Evolutionary conservation across 2,797 vertebrate species (phyloP), one percentile per base, ranked within the genome.

Genomic region (Lutjanus argentimaculatus): DNA sequence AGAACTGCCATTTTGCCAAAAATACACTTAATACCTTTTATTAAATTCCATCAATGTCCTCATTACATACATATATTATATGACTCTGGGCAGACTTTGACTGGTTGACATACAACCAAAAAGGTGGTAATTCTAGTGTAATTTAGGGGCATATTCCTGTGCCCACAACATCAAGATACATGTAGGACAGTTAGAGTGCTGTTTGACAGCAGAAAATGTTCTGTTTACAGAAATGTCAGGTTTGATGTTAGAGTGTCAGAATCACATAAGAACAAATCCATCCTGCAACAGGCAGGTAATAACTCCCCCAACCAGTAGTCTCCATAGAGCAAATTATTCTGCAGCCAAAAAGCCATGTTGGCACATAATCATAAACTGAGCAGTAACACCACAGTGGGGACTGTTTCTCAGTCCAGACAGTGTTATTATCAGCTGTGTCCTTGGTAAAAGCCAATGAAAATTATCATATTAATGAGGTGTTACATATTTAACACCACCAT

Each of bases 381-480:
- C 25, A 30, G 55, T 57, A 57, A 57, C 11, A 30, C 14, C 55
- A 30, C 55, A 57, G 55, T 19, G 17, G 49, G 16, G 16, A 8
- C 16, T 8, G 8, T 17, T 19, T 15, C 6, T 19, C 17, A 48
- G 12, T 21, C 6, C 53, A 22, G 21, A 14, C 53, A 25, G 17
- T 45, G 61, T 15, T 21, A 45, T 14, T 63, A 42, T 45, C 21
- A 63, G 63, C 45, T 65, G 63, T 30, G 63, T 65, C 14, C 63
- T 16, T 2, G 15, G 45, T 48, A 48, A 48, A 25, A 48, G 15
- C 14, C 21, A 17, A 16, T 48, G 14, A 48, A 65, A 45, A 63
- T 45, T 7, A 45, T 45, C 61, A 62, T 62, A 62, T 62, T 65
- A 65, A 65, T 48, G 45, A 49, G 63, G 21, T 65, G 63, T 49